These are phyloP conservation scores for Acanthosoma haemorrhoidale DNA, from an alignment of 2,888 invertebrate genomes.

Conservation along the genomic window DNA sequence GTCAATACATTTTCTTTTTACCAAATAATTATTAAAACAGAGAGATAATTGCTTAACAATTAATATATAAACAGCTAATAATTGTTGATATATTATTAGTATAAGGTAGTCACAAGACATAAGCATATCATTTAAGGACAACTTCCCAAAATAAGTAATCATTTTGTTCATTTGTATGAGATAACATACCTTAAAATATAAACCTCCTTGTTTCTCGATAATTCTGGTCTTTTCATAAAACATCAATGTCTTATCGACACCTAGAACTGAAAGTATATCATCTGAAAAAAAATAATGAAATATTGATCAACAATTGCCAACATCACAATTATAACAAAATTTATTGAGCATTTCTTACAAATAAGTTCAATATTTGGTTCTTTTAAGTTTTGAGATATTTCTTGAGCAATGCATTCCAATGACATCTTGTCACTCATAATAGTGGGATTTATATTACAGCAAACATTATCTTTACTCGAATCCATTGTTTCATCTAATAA, in stretches of 20 bases:
- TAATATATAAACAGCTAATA: no score
- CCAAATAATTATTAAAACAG: background rate
- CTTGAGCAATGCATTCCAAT: background rate
- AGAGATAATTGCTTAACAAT: background rate
- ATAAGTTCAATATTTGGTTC: conserved; percentile 15
- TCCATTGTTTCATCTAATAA: background rate
- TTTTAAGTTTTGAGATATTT: conserved; percentile 9
- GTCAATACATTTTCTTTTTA: no score
- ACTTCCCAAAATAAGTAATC: background rate
- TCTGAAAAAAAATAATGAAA: background rate
- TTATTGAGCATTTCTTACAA: background rate
- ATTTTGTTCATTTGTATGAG: background rate
- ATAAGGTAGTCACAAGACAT: no score
- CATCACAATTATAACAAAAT: background rate
- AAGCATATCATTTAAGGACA: background rate
- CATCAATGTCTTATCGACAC: background rate
- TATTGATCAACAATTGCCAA: background rate
- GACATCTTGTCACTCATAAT: background rate
- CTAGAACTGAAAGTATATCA: background rate
- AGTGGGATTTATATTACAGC: background rate
- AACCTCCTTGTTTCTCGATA: background rate
- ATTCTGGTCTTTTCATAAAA: background rate
- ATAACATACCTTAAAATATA: background rate
- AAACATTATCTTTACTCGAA: background rate
- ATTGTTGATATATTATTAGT: no score